Evolutionary conservation across 1,140 invertebrate genomes (phyloP), one percentile per base, ranked within the genome.

Genomic region (Tyrophagus putrescentiae): DNA sequence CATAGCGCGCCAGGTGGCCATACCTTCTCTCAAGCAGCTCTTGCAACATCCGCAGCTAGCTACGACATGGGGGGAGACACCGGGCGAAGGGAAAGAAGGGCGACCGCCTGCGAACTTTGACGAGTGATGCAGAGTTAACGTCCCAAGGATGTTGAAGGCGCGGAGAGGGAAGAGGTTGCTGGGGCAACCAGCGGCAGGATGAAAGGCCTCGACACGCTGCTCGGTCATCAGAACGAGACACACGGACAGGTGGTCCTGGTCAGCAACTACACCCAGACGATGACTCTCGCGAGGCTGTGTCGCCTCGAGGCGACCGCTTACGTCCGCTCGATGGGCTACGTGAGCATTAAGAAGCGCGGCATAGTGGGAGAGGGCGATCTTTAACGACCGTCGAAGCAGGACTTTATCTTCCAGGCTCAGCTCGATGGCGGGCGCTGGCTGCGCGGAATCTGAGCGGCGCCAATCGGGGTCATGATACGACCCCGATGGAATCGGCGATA

Each of bases 401-500:
- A 85, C 91, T 44, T 81, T 79, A 75, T 85, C 98, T 48, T 98
- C 99, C 70, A 95, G 99, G 90, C 75, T 99, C 39, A 98, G 94
- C 71, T 97, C 92, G 36, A 99, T 99, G 63, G 96, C 96, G 34
- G 96, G 96, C 27, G 96, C 95, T 39, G 89, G 87, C 75, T 89
- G n/a, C 88, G 25, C 75, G 92, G 21, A 93, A 93, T 79, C 76
- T 93, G 60, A 89, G 93, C 67, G 88, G 88, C 32, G 89, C 88
- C 6, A 93, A 89, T 75, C 78, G 95, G 98, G 32, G 87, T 98
- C 3, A 98, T 98, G 95, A n/a, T 98, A 97, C 72, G 95, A 98
- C 79, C 95, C 95, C 0, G 95, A 98, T 72, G 98, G 95, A 95
- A 99, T 98, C 79, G 95, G 95, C 57, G 95, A 95, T 0, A 99